Evolutionary conservation across 1,140 invertebrate genomes (phyloP), one percentile per base, ranked within the genome.

Genomic region (Venturia canescens): DNA sequence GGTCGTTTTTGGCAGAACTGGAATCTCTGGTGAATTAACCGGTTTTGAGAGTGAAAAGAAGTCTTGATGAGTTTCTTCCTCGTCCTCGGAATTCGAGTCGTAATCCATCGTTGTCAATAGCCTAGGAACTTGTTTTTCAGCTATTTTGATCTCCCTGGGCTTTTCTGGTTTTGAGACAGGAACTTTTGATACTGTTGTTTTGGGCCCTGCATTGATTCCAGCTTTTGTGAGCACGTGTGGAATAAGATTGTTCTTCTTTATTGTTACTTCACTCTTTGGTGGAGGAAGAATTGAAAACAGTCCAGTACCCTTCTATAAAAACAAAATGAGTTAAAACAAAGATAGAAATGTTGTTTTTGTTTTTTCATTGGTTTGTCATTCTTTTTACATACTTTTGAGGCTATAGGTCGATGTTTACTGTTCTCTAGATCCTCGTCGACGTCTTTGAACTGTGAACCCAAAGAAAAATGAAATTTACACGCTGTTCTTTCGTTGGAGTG

Each of bases 21-120:
- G 29, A n/a, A 78, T 66, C 27, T 83, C 66, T 21, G 80, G 44
- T 0, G 66, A 7, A 48, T 21, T 60, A 9, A 67, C 66, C 2
- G 80, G 50, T 82, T 85, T 50, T 7, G 86, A 77, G 44, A 90
- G 78, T 7, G 88, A 89, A 67, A 87, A 89, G 77, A 90, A 87
- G 75, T 90, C 87, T 2, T 70, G 77, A 80, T 81, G 31, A 78
- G 83, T 80, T 16, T 82, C 84, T 5, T 87, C 89, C 84, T 92
- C 91, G 7, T 91, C 89, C 60, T 93, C 93, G 34, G 93, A 92
- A 82, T 92, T 92, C 53, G 91, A 91, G 38, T 92, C 91, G 81
- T 89, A 88, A 84, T 88, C 86, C 26, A 87, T 53, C 44, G 76
- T 80, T 21, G 77, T 29, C 69, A 69, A 69, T 18, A 31, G n/a